These are phyloP conservation scores for Silurus meridionalis DNA, from an alignment of 2,113 vertebrate species.

Conservation along the genomic window DNA sequence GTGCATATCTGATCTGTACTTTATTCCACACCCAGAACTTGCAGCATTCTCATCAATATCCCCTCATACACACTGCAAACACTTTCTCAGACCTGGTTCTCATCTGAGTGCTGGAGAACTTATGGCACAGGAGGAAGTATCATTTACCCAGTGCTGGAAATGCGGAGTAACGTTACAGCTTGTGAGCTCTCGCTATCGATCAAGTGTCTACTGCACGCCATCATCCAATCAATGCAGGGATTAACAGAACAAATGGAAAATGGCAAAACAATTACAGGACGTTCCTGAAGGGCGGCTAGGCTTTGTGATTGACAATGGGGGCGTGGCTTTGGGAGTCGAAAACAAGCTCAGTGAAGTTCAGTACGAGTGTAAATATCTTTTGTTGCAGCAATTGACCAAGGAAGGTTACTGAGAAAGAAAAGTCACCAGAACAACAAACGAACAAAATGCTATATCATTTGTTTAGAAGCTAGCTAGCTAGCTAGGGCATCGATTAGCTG, in stretches of 20 bases:
- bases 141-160: slow-evolving; percentile 8
- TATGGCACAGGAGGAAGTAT: slow-evolving; percentile 5
- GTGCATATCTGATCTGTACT: neutral
- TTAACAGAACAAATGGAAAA: slow-evolving; percentile 51
- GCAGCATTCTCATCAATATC: neutral
- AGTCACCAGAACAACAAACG: neutral
- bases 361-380: neutral
- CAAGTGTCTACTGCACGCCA: slow-evolving; percentile 21
- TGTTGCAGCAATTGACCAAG: neutral
- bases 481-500: neutral
- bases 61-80: neutral
- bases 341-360: neutral
- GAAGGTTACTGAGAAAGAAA: neutral
- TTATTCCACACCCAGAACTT: neutral
- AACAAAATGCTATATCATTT: neutral
- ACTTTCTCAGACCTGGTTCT: neutral
- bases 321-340: neutral
- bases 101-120: neutral
- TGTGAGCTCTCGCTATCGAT: slow-evolving; percentile 38
- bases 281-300: neutral
- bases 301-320: neutral
- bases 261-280: slow-evolving; percentile 43
- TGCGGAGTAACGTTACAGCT: neutral
- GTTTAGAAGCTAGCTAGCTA: neutral
- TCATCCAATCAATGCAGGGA: slow-evolving; percentile 33